Conservation (phyloP, 2,113 vertebrate genomes). For the Psittacula cyanocephala region DNA sequence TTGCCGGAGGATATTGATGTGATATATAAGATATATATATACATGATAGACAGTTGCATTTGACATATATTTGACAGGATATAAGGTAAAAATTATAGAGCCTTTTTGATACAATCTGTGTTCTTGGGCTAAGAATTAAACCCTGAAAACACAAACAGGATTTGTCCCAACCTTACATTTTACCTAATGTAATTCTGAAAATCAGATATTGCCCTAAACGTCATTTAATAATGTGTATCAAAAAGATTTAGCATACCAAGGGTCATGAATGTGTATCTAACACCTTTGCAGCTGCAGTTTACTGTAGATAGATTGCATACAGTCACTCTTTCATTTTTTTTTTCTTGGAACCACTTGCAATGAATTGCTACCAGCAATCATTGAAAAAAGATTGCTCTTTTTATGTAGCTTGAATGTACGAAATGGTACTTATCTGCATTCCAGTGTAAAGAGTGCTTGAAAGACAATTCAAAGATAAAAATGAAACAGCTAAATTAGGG, state of each 20-base stretch:
- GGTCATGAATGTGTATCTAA: slow-evolving; percentile 59
- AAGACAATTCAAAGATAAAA: slow-evolving; percentile 70
- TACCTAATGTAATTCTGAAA: slow-evolving; percentile 67
- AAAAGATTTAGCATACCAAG: slow-evolving; percentile 67
- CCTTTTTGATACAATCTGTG: slow-evolving; percentile 2
- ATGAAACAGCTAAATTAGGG: slow-evolving; percentile 62
- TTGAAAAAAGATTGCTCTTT: slow-evolving; percentile 75
- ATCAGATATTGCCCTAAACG: slow-evolving; percentile 70
- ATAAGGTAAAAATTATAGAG: neutral
- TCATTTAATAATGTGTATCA: slow-evolving; percentile 67
- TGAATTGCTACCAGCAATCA: slow-evolving; percentile 64
- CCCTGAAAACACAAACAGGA: slow-evolving; percentile 46
- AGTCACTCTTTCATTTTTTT: slow-evolving; percentile 35
- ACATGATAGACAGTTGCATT: neutral
- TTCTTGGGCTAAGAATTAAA: slow-evolving; percentile 22
- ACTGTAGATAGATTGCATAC: slow-evolving; percentile 60
- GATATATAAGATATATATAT: slow-evolving; percentile 21
- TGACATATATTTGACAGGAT: neutral
- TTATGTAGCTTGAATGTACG: slow-evolving; percentile 68
- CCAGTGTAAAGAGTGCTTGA: slow-evolving; percentile 46
- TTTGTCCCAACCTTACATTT: slow-evolving; percentile 54
- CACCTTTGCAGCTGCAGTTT: slow-evolving; percentile 65
- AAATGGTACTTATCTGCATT: slow-evolving; percentile 66
- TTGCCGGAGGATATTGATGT: slow-evolving; percentile 60
- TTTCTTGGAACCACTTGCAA: slow-evolving; percentile 45